A percentile compares a stretch with the other conserved stretches of the same genome.
Conservation (phyloP, 2,888 invertebrate genomes). For the Galeruca laticollis region DNA sequence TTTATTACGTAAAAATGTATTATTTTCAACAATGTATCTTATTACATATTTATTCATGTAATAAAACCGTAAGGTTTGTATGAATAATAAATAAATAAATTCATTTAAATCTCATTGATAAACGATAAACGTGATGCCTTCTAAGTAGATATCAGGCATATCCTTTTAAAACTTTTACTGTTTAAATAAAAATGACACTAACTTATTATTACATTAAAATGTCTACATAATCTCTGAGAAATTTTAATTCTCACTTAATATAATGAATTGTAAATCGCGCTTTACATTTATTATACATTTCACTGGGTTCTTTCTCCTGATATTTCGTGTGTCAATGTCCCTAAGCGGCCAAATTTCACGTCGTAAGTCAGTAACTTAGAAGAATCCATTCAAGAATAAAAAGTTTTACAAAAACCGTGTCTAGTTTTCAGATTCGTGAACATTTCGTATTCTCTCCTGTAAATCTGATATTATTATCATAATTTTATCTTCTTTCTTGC, state of each 20-base stretch:
- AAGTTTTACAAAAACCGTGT: constrained; percentile 6
- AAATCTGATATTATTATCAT: constrained; percentile 13
- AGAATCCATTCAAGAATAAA: neutral
- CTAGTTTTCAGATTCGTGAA: constrained; percentile 11
- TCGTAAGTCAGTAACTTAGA: neutral
- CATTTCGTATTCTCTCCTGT: neutral
- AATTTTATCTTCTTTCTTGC: neutral
- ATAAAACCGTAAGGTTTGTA: too few relatives aligned
- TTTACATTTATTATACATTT: constrained; percentile 16
- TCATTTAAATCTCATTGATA: too few relatives aligned
- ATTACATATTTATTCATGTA: too few relatives aligned
- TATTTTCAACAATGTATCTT: too few relatives aligned
- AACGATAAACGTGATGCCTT: too few relatives aligned
- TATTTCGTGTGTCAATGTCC: constrained; percentile 8
- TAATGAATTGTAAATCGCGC: neutral
- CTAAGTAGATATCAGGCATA: too few relatives aligned
- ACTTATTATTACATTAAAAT: neutral
- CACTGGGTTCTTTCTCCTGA: neutral
- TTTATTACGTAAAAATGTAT: too few relatives aligned
- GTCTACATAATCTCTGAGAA: neutral
- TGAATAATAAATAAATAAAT: too few relatives aligned
- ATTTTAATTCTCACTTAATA: neutral
- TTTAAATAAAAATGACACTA: neutral
- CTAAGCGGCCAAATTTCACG: neutral
- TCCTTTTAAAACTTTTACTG: too few relatives aligned